These are phyloP conservation scores for Salvelinus sp. DNA, from an alignment of 2,113 vertebrate species.

Conservation along the genomic window DNA sequence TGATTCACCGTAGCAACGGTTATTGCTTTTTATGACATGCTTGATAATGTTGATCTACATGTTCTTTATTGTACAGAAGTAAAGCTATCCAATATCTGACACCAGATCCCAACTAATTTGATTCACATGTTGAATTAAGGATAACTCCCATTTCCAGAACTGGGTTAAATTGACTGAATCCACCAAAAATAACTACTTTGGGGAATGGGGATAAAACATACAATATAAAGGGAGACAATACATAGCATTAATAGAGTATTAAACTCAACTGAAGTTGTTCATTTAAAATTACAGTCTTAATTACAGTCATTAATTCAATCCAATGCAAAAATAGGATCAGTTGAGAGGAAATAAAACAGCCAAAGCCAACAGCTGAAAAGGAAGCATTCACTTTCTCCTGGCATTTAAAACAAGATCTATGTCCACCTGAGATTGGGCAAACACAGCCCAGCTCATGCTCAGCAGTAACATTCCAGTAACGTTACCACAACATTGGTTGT, in stretches of 20 bases:
- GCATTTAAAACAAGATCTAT: slow-evolving; percentile 26
- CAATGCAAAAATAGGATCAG: slow-evolving; percentile 30
- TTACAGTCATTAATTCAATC: slow-evolving; percentile 51
- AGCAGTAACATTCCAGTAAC: slow-evolving; percentile 15
- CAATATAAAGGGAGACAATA: slow-evolving; percentile 54
- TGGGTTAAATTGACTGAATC: slow-evolving; percentile 53
- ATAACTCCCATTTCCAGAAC: slow-evolving; percentile 71
- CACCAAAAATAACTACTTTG: slow-evolving; percentile 48
- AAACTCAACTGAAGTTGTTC: slow-evolving; percentile 51
- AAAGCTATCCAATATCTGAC: slow-evolving; percentile 61
- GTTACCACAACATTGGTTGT: slow-evolving; percentile 21
- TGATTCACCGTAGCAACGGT: slow-evolving; percentile 29
- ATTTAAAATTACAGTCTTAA: slow-evolving; percentile 47
- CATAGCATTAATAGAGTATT: slow-evolving; percentile 60
- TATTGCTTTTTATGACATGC: slow-evolving; percentile 68
- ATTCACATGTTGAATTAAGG: slow-evolving; percentile 65
- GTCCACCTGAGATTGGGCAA: slow-evolving; percentile 68
- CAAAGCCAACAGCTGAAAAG: slow-evolving; percentile 28
- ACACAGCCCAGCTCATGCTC: slow-evolving; percentile 37
- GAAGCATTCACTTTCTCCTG: slow-evolving; percentile 47
- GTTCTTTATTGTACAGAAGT: slow-evolving; percentile 41
- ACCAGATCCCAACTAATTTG: slow-evolving; percentile 63
- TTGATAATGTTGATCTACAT: slow-evolving; percentile 46
- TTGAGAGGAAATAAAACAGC: slow-evolving; percentile 15
- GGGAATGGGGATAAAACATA: slow-evolving; percentile 38